Evolutionary conservation across 2,797 vertebrate genomes (phyloP).

Genomic region (Sibirionetta formosa): DNA sequence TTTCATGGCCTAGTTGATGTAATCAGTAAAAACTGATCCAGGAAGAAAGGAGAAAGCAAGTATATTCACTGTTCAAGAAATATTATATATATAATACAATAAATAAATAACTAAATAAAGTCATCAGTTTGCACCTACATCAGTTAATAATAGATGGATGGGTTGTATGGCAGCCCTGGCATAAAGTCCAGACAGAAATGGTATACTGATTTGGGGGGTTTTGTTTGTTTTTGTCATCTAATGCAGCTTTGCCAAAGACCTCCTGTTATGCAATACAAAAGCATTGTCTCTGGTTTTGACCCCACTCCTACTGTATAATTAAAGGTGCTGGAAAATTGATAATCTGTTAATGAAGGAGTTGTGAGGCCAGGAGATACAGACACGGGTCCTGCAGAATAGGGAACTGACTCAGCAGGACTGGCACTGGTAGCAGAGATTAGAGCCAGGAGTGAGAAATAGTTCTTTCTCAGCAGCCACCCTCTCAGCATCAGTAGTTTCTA

Average conservation of each 20-base stretch:
- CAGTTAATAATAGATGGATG: background rate
- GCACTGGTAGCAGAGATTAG: background rate
- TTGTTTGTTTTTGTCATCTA: background rate
- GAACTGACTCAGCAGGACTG: conserved; percentile 43
- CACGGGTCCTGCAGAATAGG: background rate
- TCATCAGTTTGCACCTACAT: background rate
- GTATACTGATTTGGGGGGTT: background rate
- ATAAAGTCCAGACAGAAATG: background rate
- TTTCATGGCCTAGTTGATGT: background rate
- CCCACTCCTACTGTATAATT: background rate
- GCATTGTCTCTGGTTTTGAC: background rate
- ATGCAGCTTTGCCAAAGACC: background rate
- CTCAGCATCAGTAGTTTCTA: background rate
- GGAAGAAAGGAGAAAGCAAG: background rate
- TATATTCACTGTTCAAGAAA: background rate
- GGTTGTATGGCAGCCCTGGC: background rate
- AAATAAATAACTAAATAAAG: background rate
- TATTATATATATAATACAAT: too few species aligned
- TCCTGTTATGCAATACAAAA: background rate
- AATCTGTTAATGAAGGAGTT: background rate
- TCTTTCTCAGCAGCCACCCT: background rate
- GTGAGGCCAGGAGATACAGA: background rate
- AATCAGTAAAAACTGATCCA: background rate
- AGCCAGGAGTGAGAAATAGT: background rate
- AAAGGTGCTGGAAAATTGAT: background rate